Conservation (phyloP, 2,797 vertebrate species). For the Chromis chromis region DNA sequence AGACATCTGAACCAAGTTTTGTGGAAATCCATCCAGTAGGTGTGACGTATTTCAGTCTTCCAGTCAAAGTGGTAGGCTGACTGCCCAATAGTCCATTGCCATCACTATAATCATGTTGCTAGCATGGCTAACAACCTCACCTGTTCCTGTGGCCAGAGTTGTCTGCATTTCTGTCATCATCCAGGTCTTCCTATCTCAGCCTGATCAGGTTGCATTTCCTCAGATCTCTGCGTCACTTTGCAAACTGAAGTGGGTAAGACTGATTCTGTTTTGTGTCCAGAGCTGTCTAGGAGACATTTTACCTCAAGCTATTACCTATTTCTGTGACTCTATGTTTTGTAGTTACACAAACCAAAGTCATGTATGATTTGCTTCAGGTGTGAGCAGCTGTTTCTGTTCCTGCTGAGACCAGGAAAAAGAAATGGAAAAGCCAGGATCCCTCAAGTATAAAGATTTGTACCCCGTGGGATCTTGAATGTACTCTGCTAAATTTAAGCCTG, state of each 20-base stretch:
- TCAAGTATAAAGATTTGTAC: too few species aligned
- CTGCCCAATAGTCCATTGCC: neutral
- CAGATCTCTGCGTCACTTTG: slow-evolving; percentile 64
- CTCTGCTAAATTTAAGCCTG: too few species aligned
- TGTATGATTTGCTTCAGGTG: neutral
- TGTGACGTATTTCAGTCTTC: neutral
- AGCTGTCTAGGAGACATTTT: neutral
- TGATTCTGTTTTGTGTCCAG: neutral
- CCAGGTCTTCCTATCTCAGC: slow-evolving; percentile 59
- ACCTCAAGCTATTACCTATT: neutral
- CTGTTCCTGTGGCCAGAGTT: neutral
- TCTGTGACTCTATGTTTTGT: neutral
- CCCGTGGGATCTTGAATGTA: too few species aligned
- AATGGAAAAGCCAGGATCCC: too few species aligned
- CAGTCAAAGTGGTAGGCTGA: neutral
- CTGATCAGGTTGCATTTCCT: slow-evolving; percentile 64
- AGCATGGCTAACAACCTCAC: neutral
- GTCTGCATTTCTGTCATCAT: slow-evolving; percentile 25
- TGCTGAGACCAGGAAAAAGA: too few species aligned
- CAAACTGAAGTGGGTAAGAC: slow-evolving; percentile 42
- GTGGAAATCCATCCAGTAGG: too few species aligned
- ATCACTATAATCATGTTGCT: neutral
- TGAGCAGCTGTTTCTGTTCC: too few species aligned
- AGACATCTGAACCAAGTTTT: too few species aligned
- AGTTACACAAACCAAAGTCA: neutral